phyloP scores from a whole-genome alignment of 2,113 vertebrate species.

The Orycteropus afer region DNA sequence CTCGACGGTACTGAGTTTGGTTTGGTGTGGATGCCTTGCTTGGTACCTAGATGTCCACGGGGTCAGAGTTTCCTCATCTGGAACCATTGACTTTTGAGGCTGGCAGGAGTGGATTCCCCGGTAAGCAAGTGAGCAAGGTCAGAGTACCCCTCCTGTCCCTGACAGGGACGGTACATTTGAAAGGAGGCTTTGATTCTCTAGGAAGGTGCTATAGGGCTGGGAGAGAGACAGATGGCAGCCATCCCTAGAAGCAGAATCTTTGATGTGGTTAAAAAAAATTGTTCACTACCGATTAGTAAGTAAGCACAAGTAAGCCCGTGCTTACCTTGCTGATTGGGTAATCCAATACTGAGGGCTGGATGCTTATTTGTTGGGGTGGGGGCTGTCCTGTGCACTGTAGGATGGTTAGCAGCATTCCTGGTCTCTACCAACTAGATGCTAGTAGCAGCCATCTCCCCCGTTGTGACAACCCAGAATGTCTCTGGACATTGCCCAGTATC shows the following conservation, averaged over 20 bases:
- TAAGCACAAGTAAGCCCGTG: background rate
- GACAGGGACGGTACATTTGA: background rate
- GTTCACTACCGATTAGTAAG: background rate
- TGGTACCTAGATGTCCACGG: background rate
- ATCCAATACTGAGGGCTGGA: background rate
- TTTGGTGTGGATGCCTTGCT: background rate
- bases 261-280: background rate
- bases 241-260: background rate
- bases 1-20: too few relatives aligned
- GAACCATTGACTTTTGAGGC: background rate
- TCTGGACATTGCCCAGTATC: background rate
- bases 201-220: background rate
- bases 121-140: too few relatives aligned
- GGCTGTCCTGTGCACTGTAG: background rate
- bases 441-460: background rate
- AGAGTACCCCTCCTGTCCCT: background rate
- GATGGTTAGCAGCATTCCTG: background rate
- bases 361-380: background rate
- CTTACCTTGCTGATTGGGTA: background rate
- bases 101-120: too few relatives aligned
- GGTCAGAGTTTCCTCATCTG: background rate
- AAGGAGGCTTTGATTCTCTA: background rate
- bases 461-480: background rate
- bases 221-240: background rate
- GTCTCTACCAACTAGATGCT: background rate